A percentile compares a stretch with the other conserved stretches of the same genome.
phyloP scores from a whole-genome alignment of 2,888 invertebrate species.

The Eristalis tenax region DNA sequence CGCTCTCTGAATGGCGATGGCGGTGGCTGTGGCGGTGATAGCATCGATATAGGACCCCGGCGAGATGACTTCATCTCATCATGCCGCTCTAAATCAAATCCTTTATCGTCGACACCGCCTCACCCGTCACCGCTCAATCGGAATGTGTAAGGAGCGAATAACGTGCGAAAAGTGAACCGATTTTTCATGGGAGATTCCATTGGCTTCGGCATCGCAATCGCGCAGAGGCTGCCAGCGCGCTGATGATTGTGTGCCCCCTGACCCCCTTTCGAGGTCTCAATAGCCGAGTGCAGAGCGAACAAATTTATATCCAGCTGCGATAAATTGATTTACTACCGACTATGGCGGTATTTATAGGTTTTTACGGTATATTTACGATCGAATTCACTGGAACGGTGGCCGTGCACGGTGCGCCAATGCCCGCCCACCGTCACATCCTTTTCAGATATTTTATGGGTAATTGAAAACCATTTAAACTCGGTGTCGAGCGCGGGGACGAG shows the following conservation, averaged over 20 bases:
- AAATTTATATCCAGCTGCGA: slow-evolving; percentile 64
- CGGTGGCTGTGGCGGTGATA: neutral
- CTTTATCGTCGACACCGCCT: slow-evolving; percentile 47
- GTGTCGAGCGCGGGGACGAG: neutral
- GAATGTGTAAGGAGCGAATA: slow-evolving; percentile 46
- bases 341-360: slow-evolving; percentile 45
- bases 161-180: slow-evolving; percentile 34
- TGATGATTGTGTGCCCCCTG: slow-evolving; percentile 29
- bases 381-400: slow-evolving; percentile 2
- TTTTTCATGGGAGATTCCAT: slow-evolving; percentile 36
- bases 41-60: neutral
- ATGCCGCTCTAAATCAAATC: slow-evolving; percentile 38
- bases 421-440: slow-evolving; percentile 5
- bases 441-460: slow-evolving; percentile 52
- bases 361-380: slow-evolving; percentile 42
- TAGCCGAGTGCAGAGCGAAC: slow-evolving; percentile 27
- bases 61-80: slow-evolving; percentile 41
- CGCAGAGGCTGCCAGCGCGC: neutral
- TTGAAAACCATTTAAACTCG: slow-evolving; percentile 52
- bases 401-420: neutral
- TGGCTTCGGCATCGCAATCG: neutral
- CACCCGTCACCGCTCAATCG: slow-evolving; percentile 20
- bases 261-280: slow-evolving; percentile 18
- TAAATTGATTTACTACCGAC: slow-evolving; percentile 58
- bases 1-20: neutral